Evolutionary conservation across 1,140 invertebrate genomes (phyloP), one percentile per base, ranked within the genome.

Genomic region (Drepana arcuata): DNA sequence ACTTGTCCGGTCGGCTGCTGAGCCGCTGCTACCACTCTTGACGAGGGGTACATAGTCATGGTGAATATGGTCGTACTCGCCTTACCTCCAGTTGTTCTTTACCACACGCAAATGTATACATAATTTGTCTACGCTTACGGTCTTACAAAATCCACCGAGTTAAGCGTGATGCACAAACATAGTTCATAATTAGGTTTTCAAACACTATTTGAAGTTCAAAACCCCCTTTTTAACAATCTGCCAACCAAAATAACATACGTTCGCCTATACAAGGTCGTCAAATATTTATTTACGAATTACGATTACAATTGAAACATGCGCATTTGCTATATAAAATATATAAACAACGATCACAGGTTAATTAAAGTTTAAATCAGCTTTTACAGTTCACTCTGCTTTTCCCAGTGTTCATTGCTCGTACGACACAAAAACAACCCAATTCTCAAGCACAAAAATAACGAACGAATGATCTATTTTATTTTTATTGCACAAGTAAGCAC

Each of bases 41-140:
- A 69, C 31, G 72, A 74, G 41, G 69, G 60, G 51, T 72, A 82
- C 78, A 82, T 82, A 73, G 45, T 81, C 47, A 54, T 51, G 41
- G 39, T 51, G 45, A 44, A 28, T 56, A 43, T 27, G 48, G 48
- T 38, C 31, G 58, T 40, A 50, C 48, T 67, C 47, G 48, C 70
- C 70, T 70, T 58, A 64, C 46, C 48, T 59, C 61, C 72, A 77
- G 74, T 72, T 73, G 66, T 61, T 71, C 46, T 65, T 64, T 62
- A 55, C 58, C 59, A 54, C 57, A 69, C 72, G 48, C 72, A 69
- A 67, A 57, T 62, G 63, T 66, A 72, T 60, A 71, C 77, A 81
- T 81, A 31, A 44, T 12, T n/a, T n/a, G n/a, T n/a, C n/a, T n/a
- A n/a, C n/a, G n/a, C n/a, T n/a, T n/a, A n/a, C n/a, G n/a, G n/a